These are phyloP conservation scores for Bombus sylvicola DNA, from an alignment of 1,140 invertebrate species.

Conservation along the genomic window DNA sequence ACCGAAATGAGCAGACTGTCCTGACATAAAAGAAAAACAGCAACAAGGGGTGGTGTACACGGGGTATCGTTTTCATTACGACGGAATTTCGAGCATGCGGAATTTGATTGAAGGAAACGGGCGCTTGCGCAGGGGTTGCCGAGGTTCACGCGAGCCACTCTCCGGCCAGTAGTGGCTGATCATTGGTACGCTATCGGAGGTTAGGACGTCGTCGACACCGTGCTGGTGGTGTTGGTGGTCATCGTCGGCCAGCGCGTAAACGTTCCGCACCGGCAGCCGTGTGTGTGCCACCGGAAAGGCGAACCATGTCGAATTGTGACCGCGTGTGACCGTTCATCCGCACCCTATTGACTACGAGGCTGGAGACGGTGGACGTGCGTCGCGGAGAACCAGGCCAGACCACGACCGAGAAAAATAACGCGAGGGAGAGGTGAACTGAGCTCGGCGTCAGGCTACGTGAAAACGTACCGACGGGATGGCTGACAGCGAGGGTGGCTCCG, in stretches of 20 bases:
- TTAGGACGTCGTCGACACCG: slow-evolving; percentile 31
- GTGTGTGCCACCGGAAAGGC: not conserved
- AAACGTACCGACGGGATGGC: slow-evolving; percentile 85
- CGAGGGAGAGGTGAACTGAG: slow-evolving; percentile 15
- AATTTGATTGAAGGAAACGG: slow-evolving; percentile 69
- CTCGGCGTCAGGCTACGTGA: slow-evolving; percentile 54
- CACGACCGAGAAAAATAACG: slow-evolving; percentile 20
- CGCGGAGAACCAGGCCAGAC: slow-evolving; percentile 10
- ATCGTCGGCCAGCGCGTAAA: slow-evolving; percentile 10
- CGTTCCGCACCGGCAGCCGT: slow-evolving; percentile 16
- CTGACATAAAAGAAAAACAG: not conserved
- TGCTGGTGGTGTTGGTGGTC: slow-evolving; percentile 31
- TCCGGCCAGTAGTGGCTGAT: slow-evolving; percentile 63
- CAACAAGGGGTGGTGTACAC: not conserved
- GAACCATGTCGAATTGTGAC: slow-evolving; percentile 57
- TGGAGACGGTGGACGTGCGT: slow-evolving; percentile 34
- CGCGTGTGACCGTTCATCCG: slow-evolving; percentile 43
- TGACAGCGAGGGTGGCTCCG: slow-evolving; percentile 95
- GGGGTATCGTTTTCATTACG: slow-evolving; percentile 1
- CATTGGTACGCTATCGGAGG: slow-evolving; percentile 58
- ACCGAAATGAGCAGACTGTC: not conserved
- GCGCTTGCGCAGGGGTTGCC: slow-evolving; percentile 68
- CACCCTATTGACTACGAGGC: slow-evolving; percentile 28
- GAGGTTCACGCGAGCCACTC: slow-evolving; percentile 50
- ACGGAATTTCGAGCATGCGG: slow-evolving; percentile 64